Evolutionary conservation across 2,113 vertebrate species (phyloP).

Genomic region (Forbesichthys agassizii): DNA sequence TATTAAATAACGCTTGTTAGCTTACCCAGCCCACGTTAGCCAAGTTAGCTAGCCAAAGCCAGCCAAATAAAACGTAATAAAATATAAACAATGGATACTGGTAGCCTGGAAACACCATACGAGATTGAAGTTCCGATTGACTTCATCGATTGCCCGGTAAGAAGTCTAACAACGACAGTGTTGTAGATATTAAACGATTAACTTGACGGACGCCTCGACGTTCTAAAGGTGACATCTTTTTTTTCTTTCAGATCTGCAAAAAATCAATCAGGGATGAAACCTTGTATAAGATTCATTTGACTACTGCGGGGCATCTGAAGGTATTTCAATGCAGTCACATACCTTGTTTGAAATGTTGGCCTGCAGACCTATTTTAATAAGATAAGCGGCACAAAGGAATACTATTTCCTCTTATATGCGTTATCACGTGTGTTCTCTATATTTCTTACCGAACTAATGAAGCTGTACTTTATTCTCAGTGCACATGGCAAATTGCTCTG

Average conservation of each 20-base stretch:
- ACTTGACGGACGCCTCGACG: not conserved
- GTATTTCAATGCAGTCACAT: conserved; percentile 43
- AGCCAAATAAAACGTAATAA: not conserved
- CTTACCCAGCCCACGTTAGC: not conserved
- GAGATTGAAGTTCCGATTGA: conserved; percentile 36
- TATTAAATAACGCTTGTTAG: too few relatives aligned
- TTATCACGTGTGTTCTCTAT: too few relatives aligned
- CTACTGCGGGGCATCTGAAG: conserved; percentile 73
- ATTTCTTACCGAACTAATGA: too few relatives aligned
- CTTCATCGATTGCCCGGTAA: conserved; percentile 64
- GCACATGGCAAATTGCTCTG: too few relatives aligned
- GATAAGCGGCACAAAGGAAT: too few relatives aligned
- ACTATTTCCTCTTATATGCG: too few relatives aligned
- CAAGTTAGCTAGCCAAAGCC: not conserved
- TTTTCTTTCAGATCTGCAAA: conserved; percentile 68
- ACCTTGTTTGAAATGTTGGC: too few relatives aligned
- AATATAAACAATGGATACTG: conserved; percentile 40
- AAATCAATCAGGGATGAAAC: conserved; percentile 72
- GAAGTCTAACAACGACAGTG: not conserved
- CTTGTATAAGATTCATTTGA: conserved; percentile 77
- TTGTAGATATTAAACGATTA: not conserved
- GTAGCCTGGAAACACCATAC: conserved; percentile 55
- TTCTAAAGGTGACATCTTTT: not conserved
- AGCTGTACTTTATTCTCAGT: too few relatives aligned
- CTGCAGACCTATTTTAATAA: too few relatives aligned